These are phyloP conservation scores for Gadus macrocephalus DNA, from an alignment of 2,113 vertebrate genomes.

Conservation along the genomic window DNA sequence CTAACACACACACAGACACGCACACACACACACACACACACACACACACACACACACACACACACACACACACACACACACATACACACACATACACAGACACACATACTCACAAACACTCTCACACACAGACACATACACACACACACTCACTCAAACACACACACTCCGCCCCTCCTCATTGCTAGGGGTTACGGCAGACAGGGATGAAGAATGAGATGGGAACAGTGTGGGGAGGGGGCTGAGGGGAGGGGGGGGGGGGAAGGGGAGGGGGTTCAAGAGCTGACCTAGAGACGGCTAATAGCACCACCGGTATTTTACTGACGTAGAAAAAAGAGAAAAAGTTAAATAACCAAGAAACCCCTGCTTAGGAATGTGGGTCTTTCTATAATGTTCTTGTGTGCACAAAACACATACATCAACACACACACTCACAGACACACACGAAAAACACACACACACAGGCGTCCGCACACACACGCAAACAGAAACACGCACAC, in stretches of 20 bases:
- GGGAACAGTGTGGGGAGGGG: conserved; percentile 55
- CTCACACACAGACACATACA: too few relatives aligned
- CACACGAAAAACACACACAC: neutral
- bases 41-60: too few relatives aligned
- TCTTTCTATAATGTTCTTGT: neutral
- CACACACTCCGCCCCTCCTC: conserved; percentile 18
- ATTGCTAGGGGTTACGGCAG: conserved; percentile 72
- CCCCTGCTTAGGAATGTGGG: too few relatives aligned
- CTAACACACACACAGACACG: too few relatives aligned
- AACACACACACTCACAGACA: neutral
- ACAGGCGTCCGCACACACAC: conserved; percentile 24
- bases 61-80: too few relatives aligned
- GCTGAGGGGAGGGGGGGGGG: conserved; percentile 31
- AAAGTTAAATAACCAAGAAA: conserved; percentile 9
- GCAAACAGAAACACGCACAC: conserved; percentile 21
- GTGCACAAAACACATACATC: neutral
- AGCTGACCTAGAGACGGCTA: conserved; percentile 58
- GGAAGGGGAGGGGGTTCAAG: conserved; percentile 32
- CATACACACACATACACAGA: too few relatives aligned
- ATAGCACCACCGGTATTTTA: conserved; percentile 57
- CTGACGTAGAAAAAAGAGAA: conserved; percentile 49
- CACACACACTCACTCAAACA: conserved; percentile 5
- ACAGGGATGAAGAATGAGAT: conserved; percentile 65
- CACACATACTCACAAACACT: too few relatives aligned
- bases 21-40: too few relatives aligned